Conservation (phyloP, 1,140 invertebrate genomes). For the Bombus confusus region DNA sequence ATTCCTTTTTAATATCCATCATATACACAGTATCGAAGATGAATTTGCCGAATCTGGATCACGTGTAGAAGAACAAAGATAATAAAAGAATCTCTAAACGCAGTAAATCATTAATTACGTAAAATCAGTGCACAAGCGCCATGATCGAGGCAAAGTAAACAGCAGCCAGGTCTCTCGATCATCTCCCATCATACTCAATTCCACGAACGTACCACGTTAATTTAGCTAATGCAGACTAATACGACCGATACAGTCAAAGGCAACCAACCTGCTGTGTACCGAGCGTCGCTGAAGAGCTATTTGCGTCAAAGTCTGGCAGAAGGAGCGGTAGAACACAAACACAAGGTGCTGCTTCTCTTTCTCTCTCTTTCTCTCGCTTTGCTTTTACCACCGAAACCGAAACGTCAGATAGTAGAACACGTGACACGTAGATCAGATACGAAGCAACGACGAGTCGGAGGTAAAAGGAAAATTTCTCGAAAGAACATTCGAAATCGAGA, state of each 20-base stretch:
- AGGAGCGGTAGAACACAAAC: not conserved
- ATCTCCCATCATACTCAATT: not conserved
- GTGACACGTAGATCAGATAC: not conserved
- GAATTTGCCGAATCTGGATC: too few relatives aligned
- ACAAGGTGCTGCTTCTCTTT: too few relatives aligned
- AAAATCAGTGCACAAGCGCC: not conserved
- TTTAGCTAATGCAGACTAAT: constrained; percentile 24
- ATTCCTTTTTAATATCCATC: too few relatives aligned
- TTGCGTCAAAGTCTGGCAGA: not conserved
- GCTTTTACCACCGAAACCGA: not conserved
- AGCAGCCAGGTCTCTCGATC: not conserved
- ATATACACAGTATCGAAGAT: too few relatives aligned
- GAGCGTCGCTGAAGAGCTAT: not conserved
- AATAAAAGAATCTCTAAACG: not conserved
- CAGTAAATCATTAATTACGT: not conserved
- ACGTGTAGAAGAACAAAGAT: not conserved
- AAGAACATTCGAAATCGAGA: not conserved
- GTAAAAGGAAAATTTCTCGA: not conserved
- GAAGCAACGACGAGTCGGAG: not conserved
- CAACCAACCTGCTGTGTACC: not conserved
- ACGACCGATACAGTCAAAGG: not conserved
- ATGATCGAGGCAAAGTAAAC: not conserved
- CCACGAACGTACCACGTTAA: not conserved
- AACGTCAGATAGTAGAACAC: not conserved
- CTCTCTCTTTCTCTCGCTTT: too few relatives aligned